Percentiles rank a stretch among this genome's conserved stretches.
These are phyloP conservation scores for Euzophera pinguis DNA, from an alignment of 2,888 invertebrate species.

Conservation along the genomic window DNA sequence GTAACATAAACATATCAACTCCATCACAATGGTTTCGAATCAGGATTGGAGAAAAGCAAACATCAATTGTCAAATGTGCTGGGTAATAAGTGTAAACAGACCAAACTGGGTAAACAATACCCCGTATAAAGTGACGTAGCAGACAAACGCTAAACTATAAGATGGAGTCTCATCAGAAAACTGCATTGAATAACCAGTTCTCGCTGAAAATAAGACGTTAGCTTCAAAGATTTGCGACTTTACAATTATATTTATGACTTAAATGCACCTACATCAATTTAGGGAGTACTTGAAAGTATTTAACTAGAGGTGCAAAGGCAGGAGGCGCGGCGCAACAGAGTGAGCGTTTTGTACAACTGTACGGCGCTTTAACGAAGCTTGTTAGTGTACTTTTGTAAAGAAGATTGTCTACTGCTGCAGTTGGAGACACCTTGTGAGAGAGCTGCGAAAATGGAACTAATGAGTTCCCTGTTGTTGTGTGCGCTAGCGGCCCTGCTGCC, in stretches of 20 bases:
- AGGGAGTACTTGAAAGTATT: constrained; percentile 48
- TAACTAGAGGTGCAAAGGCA: constrained; percentile 36
- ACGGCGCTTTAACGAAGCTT: constrained; percentile 65
- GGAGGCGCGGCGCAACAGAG: constrained; percentile 35
- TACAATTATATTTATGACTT: constrained; percentile 7
- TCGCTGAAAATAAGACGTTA: background rate
- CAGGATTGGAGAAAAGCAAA: constrained; percentile 51
- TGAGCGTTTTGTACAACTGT: constrained; percentile 54
- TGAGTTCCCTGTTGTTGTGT: constrained; percentile 64
- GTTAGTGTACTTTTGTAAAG: constrained; percentile 67
- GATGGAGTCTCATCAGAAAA: constrained; percentile 12
- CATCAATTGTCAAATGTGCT: constrained; percentile 55
- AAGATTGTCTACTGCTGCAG: constrained; percentile 54
- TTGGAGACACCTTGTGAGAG: constrained; percentile 52
- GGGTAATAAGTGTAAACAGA: constrained; percentile 38
- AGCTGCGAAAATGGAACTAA: constrained; percentile 66
- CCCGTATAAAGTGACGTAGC: constrained; percentile 13
- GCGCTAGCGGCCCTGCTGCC: constrained; percentile 47
- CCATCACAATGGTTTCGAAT: constrained; percentile 51
- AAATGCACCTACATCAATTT: constrained; percentile 25
- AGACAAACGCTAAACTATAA: constrained; percentile 17
- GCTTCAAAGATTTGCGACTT: background rate
- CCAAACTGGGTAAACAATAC: constrained; percentile 31
- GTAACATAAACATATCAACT: constrained; percentile 48
- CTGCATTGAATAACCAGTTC: background rate